These are phyloP conservation scores for Tetramorium parvispinum DNA, from an alignment of 1,140 invertebrate species.

Conservation along the genomic window DNA sequence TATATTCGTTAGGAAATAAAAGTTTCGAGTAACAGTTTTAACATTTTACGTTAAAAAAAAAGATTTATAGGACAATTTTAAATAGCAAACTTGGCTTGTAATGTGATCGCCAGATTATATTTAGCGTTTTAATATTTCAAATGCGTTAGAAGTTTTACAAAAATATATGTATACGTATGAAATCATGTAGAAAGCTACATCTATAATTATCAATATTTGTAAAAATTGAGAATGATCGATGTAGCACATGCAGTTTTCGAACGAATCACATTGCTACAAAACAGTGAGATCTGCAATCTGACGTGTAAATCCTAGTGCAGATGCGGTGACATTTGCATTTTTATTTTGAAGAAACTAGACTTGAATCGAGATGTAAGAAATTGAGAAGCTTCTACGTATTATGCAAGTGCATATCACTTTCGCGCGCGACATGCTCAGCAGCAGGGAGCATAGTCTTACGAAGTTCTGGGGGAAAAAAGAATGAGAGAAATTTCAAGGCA, in stretches of 20 bases:
- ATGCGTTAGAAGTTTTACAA: neutral
- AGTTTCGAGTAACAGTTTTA: neutral
- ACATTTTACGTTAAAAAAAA: neutral
- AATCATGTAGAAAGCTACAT: neutral
- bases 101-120: neutral
- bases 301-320: neutral
- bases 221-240: neutral
- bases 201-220: neutral
- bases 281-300: neutral
- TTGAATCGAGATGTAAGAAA: slow-evolving; percentile 44
- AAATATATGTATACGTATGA: neutral
- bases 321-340: slow-evolving; percentile 29
- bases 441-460: slow-evolving; percentile 34
- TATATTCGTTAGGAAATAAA: neutral
- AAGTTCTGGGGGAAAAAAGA: slow-evolving; percentile 40
- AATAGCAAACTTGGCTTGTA: neutral
- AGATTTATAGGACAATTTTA: no score
- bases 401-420: slow-evolving; percentile 38
- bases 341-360: slow-evolving; percentile 33
- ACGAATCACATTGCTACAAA: neutral
- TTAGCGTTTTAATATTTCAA: neutral
- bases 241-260: no score
- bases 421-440: slow-evolving; percentile 18
- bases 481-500: slow-evolving; percentile 17
- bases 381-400: slow-evolving; percentile 35